Base-by-base conservation (phyloP, 2,888 invertebrate genomes). In the Noctua fimbriata region DNA sequence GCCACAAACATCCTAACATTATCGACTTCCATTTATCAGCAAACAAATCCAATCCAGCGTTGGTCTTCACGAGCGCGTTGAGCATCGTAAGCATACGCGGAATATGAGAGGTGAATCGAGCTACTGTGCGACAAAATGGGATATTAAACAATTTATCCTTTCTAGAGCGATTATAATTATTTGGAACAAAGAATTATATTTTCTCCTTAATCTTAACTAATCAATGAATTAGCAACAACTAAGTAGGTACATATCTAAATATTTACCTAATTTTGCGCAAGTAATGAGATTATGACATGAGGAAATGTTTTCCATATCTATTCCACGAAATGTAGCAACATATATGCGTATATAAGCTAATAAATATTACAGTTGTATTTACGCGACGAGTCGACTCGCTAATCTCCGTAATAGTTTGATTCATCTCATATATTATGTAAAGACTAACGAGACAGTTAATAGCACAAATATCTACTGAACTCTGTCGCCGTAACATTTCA, bases 361-460 rank as follows among this genome's bases (percentile, higher is more conserved):
- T 88, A 79, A 78, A 86, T 81, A 81, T 78, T 73, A 72, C 32
- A 79, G 83, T 76, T 76, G 78, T 69, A 84, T 69, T 81, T 77
- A 79, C 49, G 63, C 52, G 47, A 36, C n/a, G 18, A 83, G 32
- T 76, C 73, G 44, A 52, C 60, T 66, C 32, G 49, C 55, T 83
- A 82, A 82, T 80, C 88, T 83, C 58, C 1, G 76, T 76, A 80
- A 83, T 84, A 87, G 87, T 81, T 81, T 86, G 81, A 83, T 72
- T 73, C 65, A 58, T 4, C 76, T 88, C 75, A 87, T 87, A 24
- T 76, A 88, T 87, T 84, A 87, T 87, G 84, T 75, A 88, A 21
- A 12, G 32, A 1, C 16, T 82, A 89, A 89, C 71, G 80, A 83
- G 69, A 72, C 80, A 60, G 63, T 76, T 88, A 89, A 88, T 89